Percentiles rank a stretch among this genome's conserved stretches.
phyloP scores from a whole-genome alignment of 2,113 vertebrate genomes.

The Regulus satrapa region DNA sequence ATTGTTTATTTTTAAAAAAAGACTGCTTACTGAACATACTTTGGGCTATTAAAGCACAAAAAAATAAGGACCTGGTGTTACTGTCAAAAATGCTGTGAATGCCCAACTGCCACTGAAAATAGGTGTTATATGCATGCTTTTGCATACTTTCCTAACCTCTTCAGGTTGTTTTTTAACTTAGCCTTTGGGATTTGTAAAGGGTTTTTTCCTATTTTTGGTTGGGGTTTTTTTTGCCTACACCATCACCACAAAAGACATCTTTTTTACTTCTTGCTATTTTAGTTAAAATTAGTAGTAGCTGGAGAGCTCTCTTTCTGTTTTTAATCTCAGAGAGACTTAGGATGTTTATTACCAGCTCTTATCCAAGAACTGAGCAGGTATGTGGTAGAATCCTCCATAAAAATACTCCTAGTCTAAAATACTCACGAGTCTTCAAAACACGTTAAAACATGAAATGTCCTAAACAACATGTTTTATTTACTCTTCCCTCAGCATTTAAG shows the following conservation, averaged over 20 bases:
- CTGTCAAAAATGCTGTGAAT: neutral
- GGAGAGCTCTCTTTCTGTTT: neutral
- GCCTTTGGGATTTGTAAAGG: neutral
- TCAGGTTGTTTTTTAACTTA: neutral
- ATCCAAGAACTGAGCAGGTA: neutral
- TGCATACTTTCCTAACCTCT: neutral
- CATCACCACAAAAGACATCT: neutral
- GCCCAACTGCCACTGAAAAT: neutral
- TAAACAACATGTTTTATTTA: neutral
- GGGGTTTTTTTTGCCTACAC: neutral
- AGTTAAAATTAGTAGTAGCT: neutral
- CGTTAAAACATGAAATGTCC: neutral
- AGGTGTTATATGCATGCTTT: neutral
- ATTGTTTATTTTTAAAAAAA: slow-evolving; percentile 14
- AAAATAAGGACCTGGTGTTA: neutral
- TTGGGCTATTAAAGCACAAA: neutral
- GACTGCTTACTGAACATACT: neutral
- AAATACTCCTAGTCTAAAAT: neutral
- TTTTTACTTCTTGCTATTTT: neutral
- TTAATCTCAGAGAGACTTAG: neutral
- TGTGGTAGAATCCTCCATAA: neutral
- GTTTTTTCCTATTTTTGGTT: neutral
- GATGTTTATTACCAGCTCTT: neutral
- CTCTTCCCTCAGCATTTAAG: neutral
- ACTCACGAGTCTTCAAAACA: neutral